A percentile compares a stretch with the other conserved stretches of the same genome.
phyloP scores from a whole-genome alignment of 2,113 vertebrate species.

The Corvus hawaiiensis region DNA sequence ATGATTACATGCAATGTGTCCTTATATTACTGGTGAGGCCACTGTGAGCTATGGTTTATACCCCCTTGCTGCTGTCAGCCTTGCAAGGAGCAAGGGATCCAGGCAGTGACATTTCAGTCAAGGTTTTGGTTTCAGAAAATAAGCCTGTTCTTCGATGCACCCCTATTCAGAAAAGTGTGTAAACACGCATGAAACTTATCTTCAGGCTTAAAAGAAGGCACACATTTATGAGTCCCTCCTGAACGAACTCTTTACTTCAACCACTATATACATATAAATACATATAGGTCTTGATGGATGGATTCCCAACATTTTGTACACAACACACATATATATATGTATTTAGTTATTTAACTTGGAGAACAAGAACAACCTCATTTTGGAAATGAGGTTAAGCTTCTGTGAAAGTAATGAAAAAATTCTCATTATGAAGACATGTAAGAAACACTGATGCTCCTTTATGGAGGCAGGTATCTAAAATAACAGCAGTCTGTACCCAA shows the following conservation, averaged over 20 bases:
- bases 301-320: not conserved
- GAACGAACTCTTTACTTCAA: not conserved
- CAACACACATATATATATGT: too few species aligned
- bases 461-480: not conserved
- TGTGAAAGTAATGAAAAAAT: not conserved
- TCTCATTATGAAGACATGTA: not conserved
- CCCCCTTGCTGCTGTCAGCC: not conserved
- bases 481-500: not conserved
- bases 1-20: too few species aligned
- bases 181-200: not conserved
- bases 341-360: not conserved
- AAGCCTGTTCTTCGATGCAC: not conserved
- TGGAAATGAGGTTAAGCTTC: constrained; percentile 8
- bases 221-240: not conserved
- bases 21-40: not conserved
- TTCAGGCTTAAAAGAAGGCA: not conserved
- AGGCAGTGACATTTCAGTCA: not conserved
- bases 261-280: not conserved
- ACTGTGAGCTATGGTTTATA: not conserved
- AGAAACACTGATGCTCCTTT: not conserved
- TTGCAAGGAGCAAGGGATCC: not conserved
- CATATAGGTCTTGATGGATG: not conserved
- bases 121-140: not conserved
- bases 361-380: not conserved
- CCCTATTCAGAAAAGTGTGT: not conserved